These are phyloP conservation scores for Leptestheria dahalacensis DNA, from an alignment of 1,140 invertebrate genomes.

Conservation along the genomic window DNA sequence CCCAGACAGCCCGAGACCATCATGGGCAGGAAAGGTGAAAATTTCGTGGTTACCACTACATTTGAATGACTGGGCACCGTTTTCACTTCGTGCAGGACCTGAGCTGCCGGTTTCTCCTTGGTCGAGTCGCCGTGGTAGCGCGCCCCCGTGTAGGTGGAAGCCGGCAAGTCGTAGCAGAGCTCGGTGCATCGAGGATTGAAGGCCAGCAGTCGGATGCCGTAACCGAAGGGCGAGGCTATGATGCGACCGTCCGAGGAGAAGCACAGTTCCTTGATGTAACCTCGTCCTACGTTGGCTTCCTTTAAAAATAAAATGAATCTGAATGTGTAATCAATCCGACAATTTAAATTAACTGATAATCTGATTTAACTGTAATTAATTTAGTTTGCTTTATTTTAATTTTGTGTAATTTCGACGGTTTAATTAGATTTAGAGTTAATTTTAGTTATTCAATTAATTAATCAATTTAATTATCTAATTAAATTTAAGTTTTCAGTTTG, in stretches of 20 bases:
- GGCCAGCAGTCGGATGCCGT: constrained; percentile 62
- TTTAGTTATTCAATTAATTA: too few relatives aligned
- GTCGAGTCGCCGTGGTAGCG: constrained; percentile 1
- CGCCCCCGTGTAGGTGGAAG: constrained; percentile 12
- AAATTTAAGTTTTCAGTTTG: too few relatives aligned
- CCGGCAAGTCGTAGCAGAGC: constrained; percentile 48
- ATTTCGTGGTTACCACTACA: constrained; percentile 79
- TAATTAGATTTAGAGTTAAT: too few relatives aligned
- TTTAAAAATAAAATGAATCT: constrained; percentile 28
- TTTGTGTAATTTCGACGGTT: too few relatives aligned
- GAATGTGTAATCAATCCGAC: too few relatives aligned
- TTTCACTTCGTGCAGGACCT: constrained; percentile 43
- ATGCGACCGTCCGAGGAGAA: constrained; percentile 76
- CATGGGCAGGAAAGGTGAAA: constrained; percentile 67
- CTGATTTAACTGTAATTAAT: too few relatives aligned
- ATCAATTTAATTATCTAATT: too few relatives aligned
- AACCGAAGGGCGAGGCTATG: constrained; percentile 75
- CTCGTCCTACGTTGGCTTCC: constrained; percentile 73
- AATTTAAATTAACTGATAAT: too few relatives aligned
- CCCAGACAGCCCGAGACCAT: constrained; percentile 75
- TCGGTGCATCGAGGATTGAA: constrained; percentile 65
- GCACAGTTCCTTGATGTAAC: constrained; percentile 67
- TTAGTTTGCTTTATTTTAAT: too few relatives aligned
- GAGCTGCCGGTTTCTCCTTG: constrained; percentile 26
- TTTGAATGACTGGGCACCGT: constrained; percentile 57